A percentile compares a stretch with the other conserved stretches of the same genome.
Conservation (phyloP, 2,797 vertebrate species). For the Gadopsis marmoratus region DNA sequence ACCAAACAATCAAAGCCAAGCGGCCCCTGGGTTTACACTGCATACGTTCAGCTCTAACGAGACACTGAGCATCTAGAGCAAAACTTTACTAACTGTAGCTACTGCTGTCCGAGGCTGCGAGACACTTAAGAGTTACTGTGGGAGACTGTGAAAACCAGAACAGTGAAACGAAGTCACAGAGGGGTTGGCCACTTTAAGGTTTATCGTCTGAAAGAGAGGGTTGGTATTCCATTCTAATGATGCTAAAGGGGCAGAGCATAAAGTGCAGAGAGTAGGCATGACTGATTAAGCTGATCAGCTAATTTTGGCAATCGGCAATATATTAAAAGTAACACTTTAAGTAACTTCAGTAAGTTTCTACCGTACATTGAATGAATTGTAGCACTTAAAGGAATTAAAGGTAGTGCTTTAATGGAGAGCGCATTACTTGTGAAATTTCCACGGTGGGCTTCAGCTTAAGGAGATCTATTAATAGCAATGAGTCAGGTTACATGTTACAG, state of each 20-base stretch:
- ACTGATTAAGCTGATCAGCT: too few relatives aligned
- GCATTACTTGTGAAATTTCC: too few relatives aligned
- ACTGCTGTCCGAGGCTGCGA: background rate
- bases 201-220: background rate
- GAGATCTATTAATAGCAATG: too few relatives aligned
- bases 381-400: too few relatives aligned
- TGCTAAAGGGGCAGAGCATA: background rate
- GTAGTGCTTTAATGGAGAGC: too few relatives aligned
- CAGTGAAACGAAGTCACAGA: background rate
- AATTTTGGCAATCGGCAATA: too few relatives aligned
- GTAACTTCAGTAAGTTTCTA: too few relatives aligned
- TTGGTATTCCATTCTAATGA: background rate
- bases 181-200: background rate
- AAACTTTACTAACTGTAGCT: background rate
- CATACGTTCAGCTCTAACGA: constrained; percentile 22
- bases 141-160: background rate
- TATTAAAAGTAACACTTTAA: too few relatives aligned
- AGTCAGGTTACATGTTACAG: too few relatives aligned
- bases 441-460: too few relatives aligned
- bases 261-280: background rate
- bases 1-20: constrained; percentile 6
- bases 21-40: constrained; percentile 9
- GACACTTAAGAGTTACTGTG: background rate
- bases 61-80: constrained; percentile 5
- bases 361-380: too few relatives aligned